Evolutionary conservation across 1,140 invertebrate genomes (phyloP).

Genomic region (Brachionus sp.): DNA sequence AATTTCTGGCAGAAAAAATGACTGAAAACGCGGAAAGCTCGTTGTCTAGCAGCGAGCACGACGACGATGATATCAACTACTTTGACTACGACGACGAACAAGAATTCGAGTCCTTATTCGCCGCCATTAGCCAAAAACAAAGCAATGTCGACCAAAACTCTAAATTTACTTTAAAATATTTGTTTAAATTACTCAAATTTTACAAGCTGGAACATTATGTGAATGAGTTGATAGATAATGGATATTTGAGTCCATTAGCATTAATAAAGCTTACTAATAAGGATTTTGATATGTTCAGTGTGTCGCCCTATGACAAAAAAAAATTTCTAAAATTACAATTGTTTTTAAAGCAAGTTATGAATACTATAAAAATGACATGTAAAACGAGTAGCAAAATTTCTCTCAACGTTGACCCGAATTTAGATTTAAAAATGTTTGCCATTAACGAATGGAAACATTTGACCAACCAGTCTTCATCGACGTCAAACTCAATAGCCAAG

Average conservation of each 20-base stretch:
- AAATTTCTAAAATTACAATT: constrained; percentile 33
- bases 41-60: not conserved
- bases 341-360: constrained; percentile 39
- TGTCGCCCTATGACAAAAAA: constrained; percentile 33
- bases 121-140: not conserved
- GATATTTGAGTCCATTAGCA: constrained; percentile 10
- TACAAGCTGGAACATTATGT: constrained; percentile 26
- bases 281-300: constrained; percentile 4
- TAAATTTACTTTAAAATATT: constrained; percentile 11
- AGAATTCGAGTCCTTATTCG: constrained; percentile 17
- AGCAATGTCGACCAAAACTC: not conserved
- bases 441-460: constrained; percentile 33
- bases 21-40: not conserved
- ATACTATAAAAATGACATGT: constrained; percentile 6
- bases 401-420: not conserved
- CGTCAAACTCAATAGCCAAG: not conserved
- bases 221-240: constrained; percentile 18
- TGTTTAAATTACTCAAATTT: constrained; percentile 35
- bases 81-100: constrained; percentile 2
- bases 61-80: constrained; percentile 1
- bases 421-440: constrained; percentile 20
- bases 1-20: not conserved
- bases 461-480: not conserved
- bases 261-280: constrained; percentile 6
- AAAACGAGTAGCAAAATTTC: not conserved